Evolutionary conservation across 2,797 vertebrate genomes (phyloP).

Genomic region (Dendrocincla fuliginosa): DNA sequence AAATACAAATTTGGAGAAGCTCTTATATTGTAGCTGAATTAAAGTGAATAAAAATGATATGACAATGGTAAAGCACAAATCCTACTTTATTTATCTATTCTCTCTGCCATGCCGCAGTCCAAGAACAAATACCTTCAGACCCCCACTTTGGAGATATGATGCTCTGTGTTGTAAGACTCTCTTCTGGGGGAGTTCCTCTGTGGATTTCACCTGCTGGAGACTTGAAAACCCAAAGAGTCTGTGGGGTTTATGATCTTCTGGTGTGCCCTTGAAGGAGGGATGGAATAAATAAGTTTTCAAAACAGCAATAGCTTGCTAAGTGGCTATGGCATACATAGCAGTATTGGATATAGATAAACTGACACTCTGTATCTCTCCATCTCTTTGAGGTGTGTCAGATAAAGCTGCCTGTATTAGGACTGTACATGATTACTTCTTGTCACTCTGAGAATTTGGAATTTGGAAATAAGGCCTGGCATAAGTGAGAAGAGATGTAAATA

Average conservation of each 20-base stretch:
- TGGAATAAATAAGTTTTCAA: neutral
- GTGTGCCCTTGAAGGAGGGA: neutral
- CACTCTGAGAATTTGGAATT: neutral
- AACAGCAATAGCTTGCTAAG: neutral
- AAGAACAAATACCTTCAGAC: neutral
- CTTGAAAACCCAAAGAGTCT: neutral
- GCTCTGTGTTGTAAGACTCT: neutral
- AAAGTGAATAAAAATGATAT: neutral
- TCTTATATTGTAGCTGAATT: neutral
- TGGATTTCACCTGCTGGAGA: neutral
- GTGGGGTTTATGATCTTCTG: neutral
- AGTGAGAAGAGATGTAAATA: neutral
- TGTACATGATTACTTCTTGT: neutral
- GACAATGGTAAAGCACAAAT: neutral
- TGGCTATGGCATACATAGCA: neutral
- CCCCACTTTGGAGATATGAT: neutral
- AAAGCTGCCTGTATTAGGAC: neutral
- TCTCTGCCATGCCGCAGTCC: neutral
- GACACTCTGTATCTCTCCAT: neutral
- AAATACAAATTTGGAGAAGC: neutral
- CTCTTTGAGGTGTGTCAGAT: neutral
- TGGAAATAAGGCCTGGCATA: neutral
- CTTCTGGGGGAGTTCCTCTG: neutral
- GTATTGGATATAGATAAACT: neutral
- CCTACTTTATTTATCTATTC: neutral